Base-by-base conservation (phyloP, 1,140 invertebrate species). In the Chironomus striatipennis region DNA sequence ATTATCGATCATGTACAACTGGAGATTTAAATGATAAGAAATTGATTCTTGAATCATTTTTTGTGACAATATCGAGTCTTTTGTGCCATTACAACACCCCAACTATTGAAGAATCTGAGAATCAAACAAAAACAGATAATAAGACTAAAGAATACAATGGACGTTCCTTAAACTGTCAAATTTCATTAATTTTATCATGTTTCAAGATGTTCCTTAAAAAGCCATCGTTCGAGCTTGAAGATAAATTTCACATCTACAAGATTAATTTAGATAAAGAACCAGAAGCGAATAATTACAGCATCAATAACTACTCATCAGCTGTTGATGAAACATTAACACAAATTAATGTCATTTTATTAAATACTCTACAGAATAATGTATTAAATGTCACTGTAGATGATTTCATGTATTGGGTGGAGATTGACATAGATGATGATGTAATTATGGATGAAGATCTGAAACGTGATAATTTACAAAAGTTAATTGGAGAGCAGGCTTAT, bases 351-450 rank as follows among this genome's bases (percentile, higher is more conserved):
- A 73, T 75, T 5, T 74, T 78, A 2, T 64, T 81, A 73, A 78
- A 81, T 70, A 74, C 75, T 0, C n/a, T 81, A 42, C 78, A 81
- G 74, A 74, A 77, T 0, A 57, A 79, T 20, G 73, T 81, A 8
- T 75, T 78, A 72, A n/a, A 74, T 1, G 75, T 81, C 1, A 77
- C 77, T 24, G 76, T 81, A 6, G 77, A 78, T 18, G 75, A 75
- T 2, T 81, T 77, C 34, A 77, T 81, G 77, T 24, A 75, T 42
- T 81, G 80, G 80, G 74, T 77, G 12, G 80, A 81, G 42, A 9
- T 79, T 9, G 73, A 21, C 77, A 76, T 75, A 17, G 10, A 75
- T 5, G 47, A 78, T 9, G 76, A 10, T 8, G 0, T 12, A 70
- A 70, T 12, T 20, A 17, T 18, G 18, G 65, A 70, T 21, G 7